phyloP scores from a whole-genome alignment of 2,888 invertebrate species.

The Lithodes maja region DNA sequence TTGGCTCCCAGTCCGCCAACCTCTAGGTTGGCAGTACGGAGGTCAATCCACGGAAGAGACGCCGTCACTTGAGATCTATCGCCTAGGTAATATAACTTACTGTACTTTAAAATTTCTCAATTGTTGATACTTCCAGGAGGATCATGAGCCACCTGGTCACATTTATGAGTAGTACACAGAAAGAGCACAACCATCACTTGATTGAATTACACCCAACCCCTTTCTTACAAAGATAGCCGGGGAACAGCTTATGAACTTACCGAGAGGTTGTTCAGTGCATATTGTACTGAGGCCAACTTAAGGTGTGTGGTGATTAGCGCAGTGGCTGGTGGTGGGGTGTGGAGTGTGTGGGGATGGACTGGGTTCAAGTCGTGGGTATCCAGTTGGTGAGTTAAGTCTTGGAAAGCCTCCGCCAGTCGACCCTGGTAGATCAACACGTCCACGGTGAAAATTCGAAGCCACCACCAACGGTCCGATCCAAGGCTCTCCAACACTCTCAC shows the following conservation, averaged over 20 bases:
- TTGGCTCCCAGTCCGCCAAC: too few species aligned
- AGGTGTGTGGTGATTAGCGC: constrained; percentile 58
- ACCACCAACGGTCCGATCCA: constrained; percentile 60
- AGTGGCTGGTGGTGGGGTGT: constrained; percentile 36
- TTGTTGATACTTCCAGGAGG: too few species aligned
- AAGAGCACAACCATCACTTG: too few species aligned
- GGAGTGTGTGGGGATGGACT: constrained; percentile 33
- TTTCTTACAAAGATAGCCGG: too few species aligned
- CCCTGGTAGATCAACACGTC: constrained; percentile 66
- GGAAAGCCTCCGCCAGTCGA: constrained; percentile 57
- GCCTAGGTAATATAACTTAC: too few species aligned
- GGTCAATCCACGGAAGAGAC: too few species aligned
- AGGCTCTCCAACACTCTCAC: constrained; percentile 63
- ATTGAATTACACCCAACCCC: too few species aligned
- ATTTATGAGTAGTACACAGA: too few species aligned
- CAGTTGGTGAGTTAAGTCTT: constrained; percentile 61
- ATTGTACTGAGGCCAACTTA: constrained; percentile 65
- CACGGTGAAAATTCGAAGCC: constrained; percentile 63
- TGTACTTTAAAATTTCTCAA: too few species aligned
- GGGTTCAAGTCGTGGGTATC: not conserved
- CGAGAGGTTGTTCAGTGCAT: constrained; percentile 68
- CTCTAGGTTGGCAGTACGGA: too few species aligned
- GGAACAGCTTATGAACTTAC: constrained; percentile 34
- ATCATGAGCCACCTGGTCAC: too few species aligned
- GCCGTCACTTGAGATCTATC: too few species aligned